Conservation (phyloP, 2,888 invertebrate genomes). For the Drosophila kuntzei region DNA sequence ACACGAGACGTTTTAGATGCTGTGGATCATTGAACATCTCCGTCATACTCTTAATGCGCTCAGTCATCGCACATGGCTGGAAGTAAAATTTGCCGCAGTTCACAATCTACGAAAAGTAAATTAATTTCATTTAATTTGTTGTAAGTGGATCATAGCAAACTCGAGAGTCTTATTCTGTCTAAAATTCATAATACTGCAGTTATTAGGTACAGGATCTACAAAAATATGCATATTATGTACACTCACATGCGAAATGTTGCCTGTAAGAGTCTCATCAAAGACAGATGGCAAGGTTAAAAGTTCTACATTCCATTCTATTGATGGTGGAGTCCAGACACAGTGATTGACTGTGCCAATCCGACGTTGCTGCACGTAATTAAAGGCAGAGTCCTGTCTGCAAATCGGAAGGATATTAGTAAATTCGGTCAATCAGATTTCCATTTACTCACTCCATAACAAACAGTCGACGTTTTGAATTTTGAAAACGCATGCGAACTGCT, state of each 20-base stretch:
- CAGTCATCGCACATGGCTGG: slow-evolving; percentile 76
- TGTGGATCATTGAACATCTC: slow-evolving; percentile 83
- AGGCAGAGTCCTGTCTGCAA: slow-evolving; percentile 86
- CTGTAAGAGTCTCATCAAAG: slow-evolving; percentile 86
- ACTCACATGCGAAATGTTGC: slow-evolving; percentile 87
- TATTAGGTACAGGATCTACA: too few relatives aligned
- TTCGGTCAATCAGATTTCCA: background rate
- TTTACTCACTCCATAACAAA: slow-evolving; percentile 83
- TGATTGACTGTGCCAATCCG: slow-evolving; percentile 77
- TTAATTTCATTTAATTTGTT: background rate
- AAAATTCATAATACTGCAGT: too few relatives aligned
- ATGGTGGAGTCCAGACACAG: slow-evolving; percentile 74
- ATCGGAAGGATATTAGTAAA: background rate
- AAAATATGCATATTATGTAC: too few relatives aligned
- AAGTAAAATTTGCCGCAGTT: slow-evolving; percentile 82
- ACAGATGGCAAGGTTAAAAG: slow-evolving; percentile 88
- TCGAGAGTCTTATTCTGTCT: too few relatives aligned
- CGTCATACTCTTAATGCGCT: slow-evolving; percentile 83
- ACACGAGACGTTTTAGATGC: slow-evolving; percentile 65
- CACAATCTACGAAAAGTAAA: slow-evolving; percentile 3
- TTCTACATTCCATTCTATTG: slow-evolving; percentile 83
- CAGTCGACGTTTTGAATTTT: slow-evolving; percentile 80
- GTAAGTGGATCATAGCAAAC: background rate
- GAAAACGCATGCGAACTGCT: slow-evolving; percentile 89
- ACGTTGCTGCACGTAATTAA: slow-evolving; percentile 85